A percentile compares a stretch with the other conserved stretches of the same genome.
phyloP scores from a whole-genome alignment of 2,888 invertebrate genomes.

The Phortica magna region DNA sequence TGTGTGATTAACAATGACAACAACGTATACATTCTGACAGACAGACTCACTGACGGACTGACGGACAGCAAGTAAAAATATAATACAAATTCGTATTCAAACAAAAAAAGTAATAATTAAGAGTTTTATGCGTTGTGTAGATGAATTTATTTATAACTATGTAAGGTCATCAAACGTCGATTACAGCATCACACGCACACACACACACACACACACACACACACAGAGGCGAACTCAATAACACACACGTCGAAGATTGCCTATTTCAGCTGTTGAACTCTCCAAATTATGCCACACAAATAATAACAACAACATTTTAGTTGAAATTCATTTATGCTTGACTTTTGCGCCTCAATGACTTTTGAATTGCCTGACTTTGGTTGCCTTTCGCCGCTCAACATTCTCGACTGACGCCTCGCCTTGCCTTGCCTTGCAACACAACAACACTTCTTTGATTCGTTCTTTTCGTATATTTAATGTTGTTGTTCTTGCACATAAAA shows the following conservation, averaged over 20 bases:
- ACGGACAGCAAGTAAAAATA: background rate
- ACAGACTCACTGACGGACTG: background rate
- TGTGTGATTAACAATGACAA: slow-evolving; percentile 5
- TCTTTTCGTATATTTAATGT: slow-evolving; percentile 9
- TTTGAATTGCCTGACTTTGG: slow-evolving; percentile 73
- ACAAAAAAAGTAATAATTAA: slow-evolving; percentile 57
- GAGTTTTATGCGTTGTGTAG: slow-evolving; percentile 61
- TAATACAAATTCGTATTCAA: background rate
- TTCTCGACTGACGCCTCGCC: background rate
- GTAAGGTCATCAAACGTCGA: slow-evolving; percentile 63
- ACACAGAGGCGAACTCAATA: background rate
- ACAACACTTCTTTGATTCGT: background rate
- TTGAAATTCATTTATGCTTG: slow-evolving; percentile 71
- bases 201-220: background rate
- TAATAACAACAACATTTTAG: slow-evolving; percentile 47
- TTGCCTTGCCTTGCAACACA: too few species aligned
- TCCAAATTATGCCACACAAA: slow-evolving; percentile 71
- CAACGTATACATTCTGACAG: slow-evolving; percentile 20
- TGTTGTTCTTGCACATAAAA: slow-evolving; percentile 19
- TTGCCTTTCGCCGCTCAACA: slow-evolving; percentile 52
- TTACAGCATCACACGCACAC: slow-evolving; percentile 40
- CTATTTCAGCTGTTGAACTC: slow-evolving; percentile 70
- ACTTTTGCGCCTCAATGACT: slow-evolving; percentile 73
- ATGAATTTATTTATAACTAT: slow-evolving; percentile 71
- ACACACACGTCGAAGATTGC: background rate